A percentile compares a stretch with the other conserved stretches of the same genome.
phyloP scores from a whole-genome alignment of 2,797 vertebrate genomes.

The Notolepis coatsorum region DNA sequence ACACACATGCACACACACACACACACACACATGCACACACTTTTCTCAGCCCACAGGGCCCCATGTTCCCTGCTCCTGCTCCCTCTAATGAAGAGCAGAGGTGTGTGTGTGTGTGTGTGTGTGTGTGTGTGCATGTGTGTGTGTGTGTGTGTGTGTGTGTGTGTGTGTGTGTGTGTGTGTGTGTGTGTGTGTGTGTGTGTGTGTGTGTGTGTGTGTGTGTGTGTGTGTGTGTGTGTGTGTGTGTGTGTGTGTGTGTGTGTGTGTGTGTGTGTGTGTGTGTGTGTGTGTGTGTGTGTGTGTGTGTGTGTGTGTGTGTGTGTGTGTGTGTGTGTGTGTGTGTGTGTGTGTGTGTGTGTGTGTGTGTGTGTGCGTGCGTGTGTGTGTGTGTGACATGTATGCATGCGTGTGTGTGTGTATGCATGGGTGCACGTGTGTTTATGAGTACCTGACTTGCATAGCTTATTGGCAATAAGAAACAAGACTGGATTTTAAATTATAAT shows the following conservation, averaged over 20 bases:
- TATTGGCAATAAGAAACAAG: too few relatives aligned
- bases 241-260: not conserved
- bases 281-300: not conserved
- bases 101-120: conserved; percentile 39
- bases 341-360: not conserved
- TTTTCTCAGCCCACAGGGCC: conserved; percentile 47
- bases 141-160: conserved; percentile 10
- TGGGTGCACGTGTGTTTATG: too few relatives aligned
- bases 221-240: not conserved
- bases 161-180: conserved; percentile 13
- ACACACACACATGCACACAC: conserved; percentile 14
- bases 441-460: too few relatives aligned
- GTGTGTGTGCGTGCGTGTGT: not conserved
- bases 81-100: conserved; percentile 69
- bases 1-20: not conserved
- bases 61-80: conserved; percentile 57
- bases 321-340: conserved; percentile 2
- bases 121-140: conserved; percentile 6
- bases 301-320: conserved; percentile 19
- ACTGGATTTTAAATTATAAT: too few relatives aligned
- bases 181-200: not conserved
- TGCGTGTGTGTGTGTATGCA: not conserved
- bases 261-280: too few relatives aligned
- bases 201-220: not conserved
- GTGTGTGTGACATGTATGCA: not conserved